phyloP scores from a whole-genome alignment of 2,797 vertebrate genomes.

The Cheirogaleus major region DNA sequence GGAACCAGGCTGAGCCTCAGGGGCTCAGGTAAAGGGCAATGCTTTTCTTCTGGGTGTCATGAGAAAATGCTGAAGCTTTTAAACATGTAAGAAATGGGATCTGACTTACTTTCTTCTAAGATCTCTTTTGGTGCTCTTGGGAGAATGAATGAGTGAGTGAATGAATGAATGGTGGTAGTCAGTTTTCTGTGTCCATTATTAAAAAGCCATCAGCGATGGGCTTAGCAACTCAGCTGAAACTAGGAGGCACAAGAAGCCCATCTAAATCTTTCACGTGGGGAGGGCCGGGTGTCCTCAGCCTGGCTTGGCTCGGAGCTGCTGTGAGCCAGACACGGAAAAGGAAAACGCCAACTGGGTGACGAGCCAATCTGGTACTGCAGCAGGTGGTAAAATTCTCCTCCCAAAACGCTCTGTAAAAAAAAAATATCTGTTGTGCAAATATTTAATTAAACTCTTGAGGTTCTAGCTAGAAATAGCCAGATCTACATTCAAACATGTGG shows the following conservation, averaged over 20 bases:
- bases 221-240: not conserved
- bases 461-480: conserved; percentile 22
- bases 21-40: fast-evolving
- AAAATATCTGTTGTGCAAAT: not conserved
- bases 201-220: not conserved
- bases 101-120: not conserved
- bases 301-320: fast-evolving
- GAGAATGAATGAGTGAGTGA: not conserved
- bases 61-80: not conserved
- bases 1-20: fast-evolving
- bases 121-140: not conserved
- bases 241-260: not conserved
- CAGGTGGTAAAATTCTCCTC: not conserved
- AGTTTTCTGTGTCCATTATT: not conserved
- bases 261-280: fast-evolving
- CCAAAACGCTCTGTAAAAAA: not conserved
- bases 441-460: conserved; percentile 27
- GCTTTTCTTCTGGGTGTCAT: not conserved
- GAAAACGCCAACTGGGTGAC: fast-evolving
- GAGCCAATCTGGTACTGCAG: fast-evolving
- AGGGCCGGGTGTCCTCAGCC: not conserved
- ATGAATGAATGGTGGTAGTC: not conserved
- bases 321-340: not conserved
- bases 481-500: not conserved
- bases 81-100: not conserved